Conservation (phyloP, 2,888 invertebrate species). For the Thera britannica region DNA sequence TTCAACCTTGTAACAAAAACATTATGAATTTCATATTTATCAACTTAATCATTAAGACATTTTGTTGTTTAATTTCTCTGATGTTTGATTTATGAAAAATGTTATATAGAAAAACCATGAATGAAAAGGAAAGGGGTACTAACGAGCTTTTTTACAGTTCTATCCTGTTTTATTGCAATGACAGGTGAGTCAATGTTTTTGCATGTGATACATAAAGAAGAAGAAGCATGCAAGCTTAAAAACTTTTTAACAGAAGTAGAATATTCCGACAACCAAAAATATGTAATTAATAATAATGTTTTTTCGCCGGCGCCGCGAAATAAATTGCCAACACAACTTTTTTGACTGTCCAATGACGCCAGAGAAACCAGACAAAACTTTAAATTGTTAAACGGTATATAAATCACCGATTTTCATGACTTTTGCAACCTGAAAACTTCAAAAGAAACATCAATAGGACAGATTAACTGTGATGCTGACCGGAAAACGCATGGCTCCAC, state of each 20-base stretch:
- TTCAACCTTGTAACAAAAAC: slow-evolving; percentile 11
- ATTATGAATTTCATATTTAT: background rate
- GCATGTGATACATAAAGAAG: too few relatives aligned
- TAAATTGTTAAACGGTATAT: slow-evolving; percentile 21
- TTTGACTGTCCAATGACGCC: slow-evolving; percentile 29
- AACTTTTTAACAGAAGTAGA: background rate
- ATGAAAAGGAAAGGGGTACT: background rate
- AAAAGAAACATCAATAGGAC: slow-evolving; percentile 24
- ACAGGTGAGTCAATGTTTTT: too few relatives aligned
- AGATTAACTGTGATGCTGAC: slow-evolving; percentile 14
- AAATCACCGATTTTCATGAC: slow-evolving; percentile 25
- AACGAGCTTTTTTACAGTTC: background rate
- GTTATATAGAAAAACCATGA: slow-evolving; percentile 1
- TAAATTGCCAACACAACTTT: slow-evolving; percentile 25
- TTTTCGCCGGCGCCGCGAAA: slow-evolving; percentile 31
- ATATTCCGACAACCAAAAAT: background rate
- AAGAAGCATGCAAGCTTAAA: too few relatives aligned
- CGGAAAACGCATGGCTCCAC: slow-evolving; percentile 5
- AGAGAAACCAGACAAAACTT: slow-evolving; percentile 12
- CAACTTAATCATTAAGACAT: slow-evolving; percentile 17
- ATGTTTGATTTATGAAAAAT: slow-evolving; percentile 16
- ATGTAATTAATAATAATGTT: slow-evolving; percentile 13
- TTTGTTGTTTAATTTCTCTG: slow-evolving; percentile 10
- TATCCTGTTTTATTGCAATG: too few relatives aligned
- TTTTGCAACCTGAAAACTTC: slow-evolving; percentile 17